Conservation (phyloP, 2,797 vertebrate species). For the Ambastaia sidthimunki region DNA sequence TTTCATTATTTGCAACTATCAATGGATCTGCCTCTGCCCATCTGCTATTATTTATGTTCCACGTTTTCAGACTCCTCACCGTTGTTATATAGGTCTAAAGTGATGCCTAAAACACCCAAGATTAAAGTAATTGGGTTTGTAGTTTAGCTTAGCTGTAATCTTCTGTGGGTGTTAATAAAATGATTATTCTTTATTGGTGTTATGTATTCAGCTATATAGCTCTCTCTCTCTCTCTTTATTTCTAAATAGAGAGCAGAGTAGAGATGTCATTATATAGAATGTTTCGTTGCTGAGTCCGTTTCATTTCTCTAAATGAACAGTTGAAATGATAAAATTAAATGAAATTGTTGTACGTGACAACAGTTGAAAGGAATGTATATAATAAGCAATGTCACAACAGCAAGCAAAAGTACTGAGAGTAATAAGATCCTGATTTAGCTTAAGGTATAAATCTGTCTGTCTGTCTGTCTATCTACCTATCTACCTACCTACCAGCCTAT, state of each 20-base stretch:
- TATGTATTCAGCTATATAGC: not conserved
- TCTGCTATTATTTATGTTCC: constrained; percentile 38
- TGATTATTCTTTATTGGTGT: not conserved
- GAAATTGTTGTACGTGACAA: not conserved
- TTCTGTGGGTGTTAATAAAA: not conserved
- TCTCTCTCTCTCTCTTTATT: not conserved
- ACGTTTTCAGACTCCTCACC: not conserved
- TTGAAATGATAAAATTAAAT: constrained; percentile 1
- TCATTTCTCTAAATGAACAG: not conserved
- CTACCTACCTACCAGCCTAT: not conserved
- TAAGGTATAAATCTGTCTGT: not conserved
- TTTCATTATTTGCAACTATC: constrained; percentile 27
- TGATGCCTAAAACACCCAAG: constrained; percentile 2
- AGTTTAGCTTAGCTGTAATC: not conserved
- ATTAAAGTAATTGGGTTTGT: constrained; percentile 15
- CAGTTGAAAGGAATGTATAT: not conserved
- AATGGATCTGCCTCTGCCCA: constrained; percentile 28
- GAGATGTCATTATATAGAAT: not conserved
- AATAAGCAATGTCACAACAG: not conserved
- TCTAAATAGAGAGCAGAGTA: not conserved
- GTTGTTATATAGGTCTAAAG: constrained; percentile 20
- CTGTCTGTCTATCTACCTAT: not conserved
- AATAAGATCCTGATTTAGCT: not conserved
- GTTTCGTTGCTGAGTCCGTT: not conserved
- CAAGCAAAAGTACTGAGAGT: not conserved